These are phyloP conservation scores for Potamilus streckersoni DNA, from an alignment of 1,140 invertebrate species.

Conservation along the genomic window DNA sequence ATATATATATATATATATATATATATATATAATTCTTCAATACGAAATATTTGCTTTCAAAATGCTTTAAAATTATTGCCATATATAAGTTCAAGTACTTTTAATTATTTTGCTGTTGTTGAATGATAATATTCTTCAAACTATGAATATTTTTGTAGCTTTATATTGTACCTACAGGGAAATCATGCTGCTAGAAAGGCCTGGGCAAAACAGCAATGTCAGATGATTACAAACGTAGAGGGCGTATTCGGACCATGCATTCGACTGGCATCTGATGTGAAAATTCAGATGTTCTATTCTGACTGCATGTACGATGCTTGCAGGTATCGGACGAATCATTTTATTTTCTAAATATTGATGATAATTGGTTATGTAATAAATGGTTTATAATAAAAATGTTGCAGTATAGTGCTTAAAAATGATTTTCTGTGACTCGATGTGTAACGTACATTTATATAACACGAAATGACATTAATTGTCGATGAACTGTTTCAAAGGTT, in stretches of 20 bases:
- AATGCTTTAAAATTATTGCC: not conserved
- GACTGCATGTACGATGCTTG: slow-evolving; percentile 47
- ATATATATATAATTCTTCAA: no score
- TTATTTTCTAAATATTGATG: no score
- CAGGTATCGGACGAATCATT: slow-evolving; percentile 27
- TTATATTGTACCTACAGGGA: slow-evolving; percentile 1
- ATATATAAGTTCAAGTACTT: not conserved
- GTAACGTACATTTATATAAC: no score
- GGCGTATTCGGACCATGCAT: slow-evolving; percentile 72
- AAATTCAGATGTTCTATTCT: slow-evolving; percentile 28
- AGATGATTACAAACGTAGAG: slow-evolving; percentile 75
- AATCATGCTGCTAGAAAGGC: slow-evolving; percentile 76
- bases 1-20: no score
- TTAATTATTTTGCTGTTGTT: not conserved
- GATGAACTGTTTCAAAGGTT: no score
- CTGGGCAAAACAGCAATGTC: slow-evolving; percentile 82
- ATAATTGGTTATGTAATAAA: no score
- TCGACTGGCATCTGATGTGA: slow-evolving; percentile 80
- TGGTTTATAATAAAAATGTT: no score
- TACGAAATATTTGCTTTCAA: not conserved
- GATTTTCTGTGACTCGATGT: no score
- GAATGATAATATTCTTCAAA: no score
- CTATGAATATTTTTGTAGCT: no score
- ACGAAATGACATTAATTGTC: no score
- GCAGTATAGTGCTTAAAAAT: no score